These are phyloP conservation scores for Dexiosoma caninum DNA, from an alignment of 2,888 invertebrate genomes.

Conservation along the genomic window DNA sequence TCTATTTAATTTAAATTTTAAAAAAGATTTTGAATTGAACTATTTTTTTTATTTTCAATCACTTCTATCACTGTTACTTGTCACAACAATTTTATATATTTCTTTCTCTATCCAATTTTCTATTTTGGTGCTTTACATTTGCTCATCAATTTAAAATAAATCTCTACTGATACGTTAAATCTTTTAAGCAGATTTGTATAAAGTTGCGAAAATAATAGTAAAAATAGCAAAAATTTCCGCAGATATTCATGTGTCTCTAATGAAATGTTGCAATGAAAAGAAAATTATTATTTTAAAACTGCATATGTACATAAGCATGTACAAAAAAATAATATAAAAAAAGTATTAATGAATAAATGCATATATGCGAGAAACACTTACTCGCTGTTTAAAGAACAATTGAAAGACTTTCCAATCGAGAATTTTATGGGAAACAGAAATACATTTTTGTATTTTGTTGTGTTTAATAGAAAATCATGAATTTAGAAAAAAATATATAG, in stretches of 20 bases:
- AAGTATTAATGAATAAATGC: too few species aligned
- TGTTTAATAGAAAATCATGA: too few species aligned
- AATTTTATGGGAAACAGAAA: too few species aligned
- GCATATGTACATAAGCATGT: not conserved
- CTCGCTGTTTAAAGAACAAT: too few species aligned
- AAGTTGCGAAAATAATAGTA: constrained; percentile 1
- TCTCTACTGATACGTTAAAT: constrained; percentile 25
- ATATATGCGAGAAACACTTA: too few species aligned
- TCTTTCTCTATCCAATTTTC: not conserved
- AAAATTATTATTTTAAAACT: not conserved
- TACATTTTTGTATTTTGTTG: too few species aligned
- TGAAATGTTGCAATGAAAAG: not conserved
- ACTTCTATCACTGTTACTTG: too few species aligned
- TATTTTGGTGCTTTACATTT: not conserved
- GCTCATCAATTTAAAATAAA: constrained; percentile 22
- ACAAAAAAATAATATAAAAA: not conserved
- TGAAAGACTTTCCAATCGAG: too few species aligned
- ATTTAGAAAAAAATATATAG: too few species aligned
- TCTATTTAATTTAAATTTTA: too few species aligned
- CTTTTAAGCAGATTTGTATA: constrained; percentile 33
- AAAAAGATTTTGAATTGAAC: too few species aligned
- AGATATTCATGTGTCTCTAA: not conserved
- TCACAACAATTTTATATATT: not conserved
- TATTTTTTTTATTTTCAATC: too few species aligned
- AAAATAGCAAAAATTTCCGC: not conserved